These are phyloP conservation scores for Parascotia fuliginaria DNA, from an alignment of 2,888 invertebrate genomes.

Conservation along the genomic window DNA sequence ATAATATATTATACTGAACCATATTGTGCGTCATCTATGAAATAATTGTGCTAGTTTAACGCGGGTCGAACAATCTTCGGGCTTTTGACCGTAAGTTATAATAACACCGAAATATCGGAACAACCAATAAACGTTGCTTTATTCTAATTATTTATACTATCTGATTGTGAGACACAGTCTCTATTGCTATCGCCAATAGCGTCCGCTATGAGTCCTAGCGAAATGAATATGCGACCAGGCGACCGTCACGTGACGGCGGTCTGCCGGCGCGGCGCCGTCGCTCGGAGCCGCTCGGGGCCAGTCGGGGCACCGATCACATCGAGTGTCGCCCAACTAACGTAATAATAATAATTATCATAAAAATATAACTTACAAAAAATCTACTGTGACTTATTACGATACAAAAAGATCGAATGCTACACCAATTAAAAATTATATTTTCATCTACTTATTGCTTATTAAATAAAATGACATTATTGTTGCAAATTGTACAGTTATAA, in stretches of 20 bases:
- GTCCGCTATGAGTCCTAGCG: conserved; percentile 35
- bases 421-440: conserved; percentile 38
- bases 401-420: conserved; percentile 41
- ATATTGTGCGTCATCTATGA: conserved; percentile 39
- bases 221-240: conserved; percentile 12
- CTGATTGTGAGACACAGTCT: conserved; percentile 43
- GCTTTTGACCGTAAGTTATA: conserved; percentile 40
- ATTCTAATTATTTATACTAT: conserved; percentile 37
- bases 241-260: neutral
- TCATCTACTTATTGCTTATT: conserved; percentile 46
- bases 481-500: conserved; percentile 48
- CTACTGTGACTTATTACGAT: conserved; percentile 42
- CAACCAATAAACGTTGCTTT: conserved; percentile 43
- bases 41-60: conserved; percentile 39
- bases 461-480: conserved; percentile 45
- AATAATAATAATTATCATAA: conserved; percentile 43
- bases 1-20: conserved; percentile 13
- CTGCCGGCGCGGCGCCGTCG: neutral
- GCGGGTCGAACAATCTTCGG: conserved; percentile 43
- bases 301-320: conserved; percentile 22
- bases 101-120: conserved; percentile 51
- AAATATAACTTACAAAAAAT: conserved; percentile 48
- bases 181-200: conserved; percentile 35
- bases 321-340: conserved; percentile 25
- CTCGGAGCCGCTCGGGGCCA: neutral